phyloP scores from a whole-genome alignment of 2,888 invertebrate species.

The Dolichopus griseipennis region DNA sequence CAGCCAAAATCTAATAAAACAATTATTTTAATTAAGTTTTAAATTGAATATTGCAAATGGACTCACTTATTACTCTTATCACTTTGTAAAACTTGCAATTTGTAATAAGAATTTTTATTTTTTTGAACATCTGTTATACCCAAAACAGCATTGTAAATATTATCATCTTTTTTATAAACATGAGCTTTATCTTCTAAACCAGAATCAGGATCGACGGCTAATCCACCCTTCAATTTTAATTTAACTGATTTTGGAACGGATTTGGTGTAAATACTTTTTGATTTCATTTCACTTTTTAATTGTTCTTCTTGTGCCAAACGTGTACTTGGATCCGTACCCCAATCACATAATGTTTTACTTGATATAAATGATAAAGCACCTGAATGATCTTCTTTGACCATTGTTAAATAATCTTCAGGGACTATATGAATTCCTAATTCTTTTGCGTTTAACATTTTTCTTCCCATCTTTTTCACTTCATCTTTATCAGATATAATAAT shows the following conservation, averaged over 20 bases:
- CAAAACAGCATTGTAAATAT: constrained; percentile 69
- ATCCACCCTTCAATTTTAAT: constrained; percentile 68
- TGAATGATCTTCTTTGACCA: constrained; percentile 50
- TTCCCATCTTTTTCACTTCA: constrained; percentile 59
- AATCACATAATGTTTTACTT: constrained; percentile 65
- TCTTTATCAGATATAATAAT: constrained; percentile 65
- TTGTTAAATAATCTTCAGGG: constrained; percentile 63
- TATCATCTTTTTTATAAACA: constrained; percentile 55
- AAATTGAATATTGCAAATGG: constrained; percentile 11
- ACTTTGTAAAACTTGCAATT: constrained; percentile 77
- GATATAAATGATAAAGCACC: constrained; percentile 56
- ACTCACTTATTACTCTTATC: constrained; percentile 55
- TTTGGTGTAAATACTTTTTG: constrained; percentile 52
- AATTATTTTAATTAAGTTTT: not conserved
- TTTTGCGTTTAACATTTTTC: constrained; percentile 58
- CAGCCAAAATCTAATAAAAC: constrained; percentile 57
- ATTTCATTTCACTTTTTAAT: constrained; percentile 51
- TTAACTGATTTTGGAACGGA: constrained; percentile 54
- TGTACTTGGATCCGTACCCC: constrained; percentile 63
- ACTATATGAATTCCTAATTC: constrained; percentile 70
- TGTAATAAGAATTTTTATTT: constrained; percentile 91
- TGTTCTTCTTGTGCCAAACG: constrained; percentile 45
- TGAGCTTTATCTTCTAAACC: constrained; percentile 69
- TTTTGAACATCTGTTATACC: constrained; percentile 76
- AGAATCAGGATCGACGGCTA: constrained; percentile 89